phyloP scores from a whole-genome alignment of 2,113 vertebrate genomes.

The Telmatochromis brachygnathus region DNA sequence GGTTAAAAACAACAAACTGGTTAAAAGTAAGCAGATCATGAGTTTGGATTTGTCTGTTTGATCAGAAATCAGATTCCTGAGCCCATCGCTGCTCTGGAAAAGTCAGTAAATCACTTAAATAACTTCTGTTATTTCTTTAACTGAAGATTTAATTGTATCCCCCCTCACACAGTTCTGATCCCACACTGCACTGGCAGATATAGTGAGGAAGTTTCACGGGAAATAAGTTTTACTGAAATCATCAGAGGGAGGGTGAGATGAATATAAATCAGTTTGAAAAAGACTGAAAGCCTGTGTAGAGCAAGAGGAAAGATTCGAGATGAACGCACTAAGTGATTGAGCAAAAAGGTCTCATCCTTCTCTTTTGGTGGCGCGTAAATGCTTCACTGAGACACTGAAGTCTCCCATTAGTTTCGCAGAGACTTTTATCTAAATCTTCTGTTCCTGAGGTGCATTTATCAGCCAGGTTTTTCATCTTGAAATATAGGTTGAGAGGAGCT shows the following conservation, averaged over 20 bases:
- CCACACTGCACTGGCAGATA: not conserved
- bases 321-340: not conserved
- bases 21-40: not conserved
- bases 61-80: not conserved
- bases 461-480: constrained; percentile 30
- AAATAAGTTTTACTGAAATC: not conserved
- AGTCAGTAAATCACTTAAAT: not conserved
- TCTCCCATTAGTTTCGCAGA: not conserved
- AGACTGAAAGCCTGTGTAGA: not conserved
- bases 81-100: not conserved
- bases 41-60: not conserved
- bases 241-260: not conserved
- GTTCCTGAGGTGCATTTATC: constrained; percentile 32
- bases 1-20: not conserved
- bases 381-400: constrained; percentile 10
- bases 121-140: not conserved
- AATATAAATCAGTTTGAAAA: not conserved
- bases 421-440: constrained; percentile 44
- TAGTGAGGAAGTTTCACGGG: not conserved
- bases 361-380: not conserved
- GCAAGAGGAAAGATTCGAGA: not conserved
- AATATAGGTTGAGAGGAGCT: not conserved
- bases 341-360: constrained; percentile 7
- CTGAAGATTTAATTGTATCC: not conserved
- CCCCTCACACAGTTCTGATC: not conserved